Evolutionary conservation across 2,888 invertebrate genomes (phyloP).

Genomic region (Dryococelus australis): DNA sequence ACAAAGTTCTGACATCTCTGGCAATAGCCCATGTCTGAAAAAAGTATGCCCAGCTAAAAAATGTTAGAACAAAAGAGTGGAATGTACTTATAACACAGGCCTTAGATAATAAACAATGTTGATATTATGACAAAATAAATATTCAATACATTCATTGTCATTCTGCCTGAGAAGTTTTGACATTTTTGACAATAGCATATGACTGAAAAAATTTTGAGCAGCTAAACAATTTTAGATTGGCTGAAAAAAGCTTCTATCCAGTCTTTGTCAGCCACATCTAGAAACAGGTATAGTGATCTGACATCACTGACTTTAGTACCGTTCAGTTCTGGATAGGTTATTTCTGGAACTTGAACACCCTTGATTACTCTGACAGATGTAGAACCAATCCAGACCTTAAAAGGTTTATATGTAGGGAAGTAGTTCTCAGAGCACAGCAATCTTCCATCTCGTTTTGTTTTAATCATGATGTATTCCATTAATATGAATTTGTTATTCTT

Average conservation of each 20-base stretch:
- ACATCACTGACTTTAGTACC: neutral
- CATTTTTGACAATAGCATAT: neutral
- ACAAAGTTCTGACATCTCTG: no score
- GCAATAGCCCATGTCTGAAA: no score
- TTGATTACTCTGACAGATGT: neutral
- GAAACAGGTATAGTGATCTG: neutral
- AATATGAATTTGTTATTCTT: neutral
- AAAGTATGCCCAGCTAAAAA: neutral
- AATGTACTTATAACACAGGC: neutral
- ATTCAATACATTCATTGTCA: neutral
- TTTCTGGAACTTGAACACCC: neutral
- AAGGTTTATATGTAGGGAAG: no score
- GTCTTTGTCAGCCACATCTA: neutral
- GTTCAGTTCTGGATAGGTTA: constrained; percentile 19
- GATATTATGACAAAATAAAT: neutral
- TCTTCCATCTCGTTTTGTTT: constrained; percentile 12
- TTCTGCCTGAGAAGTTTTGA: neutral
- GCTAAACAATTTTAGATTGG: neutral
- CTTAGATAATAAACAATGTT: neutral
- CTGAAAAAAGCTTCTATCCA: neutral
- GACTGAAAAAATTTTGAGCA: neutral
- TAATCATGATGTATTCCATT: constrained; percentile 18
- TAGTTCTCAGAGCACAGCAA: constrained; percentile 20
- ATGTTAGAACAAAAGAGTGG: neutral
- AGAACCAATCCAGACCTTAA: neutral